Evolutionary conservation across 2,113 vertebrate genomes (phyloP), one percentile per base, ranked within the genome.

Genomic region (Engraulis encrasicolus): DNA sequence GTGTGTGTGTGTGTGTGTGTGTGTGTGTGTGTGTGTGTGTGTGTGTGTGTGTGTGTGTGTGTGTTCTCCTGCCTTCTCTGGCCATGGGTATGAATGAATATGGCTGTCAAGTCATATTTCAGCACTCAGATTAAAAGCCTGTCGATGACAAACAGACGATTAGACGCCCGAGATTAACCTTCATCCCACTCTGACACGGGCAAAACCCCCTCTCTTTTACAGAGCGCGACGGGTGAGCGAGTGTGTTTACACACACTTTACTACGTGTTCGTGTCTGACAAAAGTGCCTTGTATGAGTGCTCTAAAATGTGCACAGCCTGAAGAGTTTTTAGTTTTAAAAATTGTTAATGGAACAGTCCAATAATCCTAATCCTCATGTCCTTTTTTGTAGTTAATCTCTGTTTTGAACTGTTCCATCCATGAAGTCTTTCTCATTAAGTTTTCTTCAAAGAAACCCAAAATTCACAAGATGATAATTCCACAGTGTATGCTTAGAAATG

Each of bases 61-160:
- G n/a, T n/a, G n/a, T n/a, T n/a, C 34, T 50, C 79, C 23, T 49
- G 27, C 79, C 49, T 61, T 61, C 45, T 37, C 45, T 83, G 17
- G 45, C 71, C 81, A 36, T 82, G 82, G 85, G 74, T n/a, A 83
- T 83, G 49, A 87, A 88, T 87, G 87, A 90, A 83, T 87, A 85
- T 34, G 79, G 48, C 81, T 88, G 85, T 81, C 82, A 58, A 54
- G 78, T 58, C 58, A 74, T 48, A 86, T 90, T 87, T 89, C 83
- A 91, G 91, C 88, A 87, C 88, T 90, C 86, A 92, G 85, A 93
- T 86, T 91, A 89, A 92, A 92, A 91, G 91, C 54, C 71, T 37
- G 83, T 45, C 54, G 81, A 74, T 86, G 85, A 90, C 79, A 89
- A 87, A 88, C 36, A 36, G 80, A 52, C 50, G 48, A 86, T 86